phyloP scores from a whole-genome alignment of 2,113 vertebrate species.

The Oxygymnocypris stewartii region DNA sequence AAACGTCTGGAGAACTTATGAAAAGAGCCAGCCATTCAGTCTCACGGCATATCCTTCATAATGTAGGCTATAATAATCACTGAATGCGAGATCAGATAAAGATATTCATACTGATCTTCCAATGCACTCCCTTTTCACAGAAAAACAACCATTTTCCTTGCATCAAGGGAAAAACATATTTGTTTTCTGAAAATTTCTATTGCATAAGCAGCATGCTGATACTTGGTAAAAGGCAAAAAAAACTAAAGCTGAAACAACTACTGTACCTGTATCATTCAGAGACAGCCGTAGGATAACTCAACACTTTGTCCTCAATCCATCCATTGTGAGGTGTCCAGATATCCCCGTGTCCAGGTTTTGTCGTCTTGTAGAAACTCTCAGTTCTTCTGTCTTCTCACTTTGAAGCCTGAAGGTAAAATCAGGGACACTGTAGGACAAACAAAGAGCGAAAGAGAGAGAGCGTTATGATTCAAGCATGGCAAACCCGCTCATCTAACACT shows the following conservation, averaged over 20 bases:
- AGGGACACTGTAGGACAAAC: constrained; percentile 3
- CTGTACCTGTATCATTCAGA: constrained; percentile 43
- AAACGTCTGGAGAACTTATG: constrained; percentile 9
- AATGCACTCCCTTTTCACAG: neutral
- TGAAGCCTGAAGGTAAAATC: constrained; percentile 22
- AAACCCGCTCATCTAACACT: constrained; percentile 15
- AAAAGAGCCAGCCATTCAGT: neutral
- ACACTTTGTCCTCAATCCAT: constrained; percentile 55
- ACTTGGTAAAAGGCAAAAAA: neutral
- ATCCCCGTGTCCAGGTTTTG: constrained; percentile 35
- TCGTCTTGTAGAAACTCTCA: constrained; percentile 38
- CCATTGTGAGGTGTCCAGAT: constrained; percentile 52
- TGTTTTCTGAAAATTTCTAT: neutral
- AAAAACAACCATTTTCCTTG: neutral
- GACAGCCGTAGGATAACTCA: constrained; percentile 31
- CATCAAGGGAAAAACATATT: neutral
- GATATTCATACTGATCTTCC: neutral
- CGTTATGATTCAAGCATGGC: constrained; percentile 38
- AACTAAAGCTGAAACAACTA: neutral
- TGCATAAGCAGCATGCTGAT: neutral
- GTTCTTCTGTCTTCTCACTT: constrained; percentile 13
- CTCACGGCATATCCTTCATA: neutral
- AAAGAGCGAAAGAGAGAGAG: constrained; percentile 6
- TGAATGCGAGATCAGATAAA: neutral
- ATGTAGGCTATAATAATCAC: constrained; percentile 3